These are phyloP conservation scores for Paramormyrops kingsleyae DNA, from an alignment of 2,113 vertebrate species.

Conservation along the genomic window DNA sequence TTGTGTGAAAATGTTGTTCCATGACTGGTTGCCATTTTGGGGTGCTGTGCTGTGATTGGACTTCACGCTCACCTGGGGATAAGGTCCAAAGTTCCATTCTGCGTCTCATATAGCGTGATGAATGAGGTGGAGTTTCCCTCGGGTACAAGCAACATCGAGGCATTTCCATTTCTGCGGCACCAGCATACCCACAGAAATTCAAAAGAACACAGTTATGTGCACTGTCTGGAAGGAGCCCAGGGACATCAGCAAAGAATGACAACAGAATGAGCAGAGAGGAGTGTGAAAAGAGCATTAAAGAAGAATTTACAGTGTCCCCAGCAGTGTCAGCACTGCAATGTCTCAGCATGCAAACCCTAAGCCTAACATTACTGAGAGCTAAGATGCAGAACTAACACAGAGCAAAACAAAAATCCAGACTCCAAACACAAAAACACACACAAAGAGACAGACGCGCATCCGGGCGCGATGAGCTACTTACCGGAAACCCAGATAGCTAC, in stretches of 20 bases:
- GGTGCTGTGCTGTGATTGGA: background rate
- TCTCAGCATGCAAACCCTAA: background rate
- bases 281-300: background rate
- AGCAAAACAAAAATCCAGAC: background rate
- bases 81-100: conserved; percentile 50
- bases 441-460: background rate
- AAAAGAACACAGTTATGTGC: background rate
- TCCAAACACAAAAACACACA: background rate
- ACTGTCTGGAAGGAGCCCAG: background rate
- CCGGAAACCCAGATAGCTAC: conserved; percentile 73
- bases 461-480: conserved; percentile 32
- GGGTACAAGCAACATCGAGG: conserved; percentile 29
- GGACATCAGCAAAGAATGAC: background rate
- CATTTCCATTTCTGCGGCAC: conserved; percentile 55
- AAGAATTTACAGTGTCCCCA: background rate
- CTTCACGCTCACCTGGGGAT: conserved; percentile 41
- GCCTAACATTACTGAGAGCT: background rate
- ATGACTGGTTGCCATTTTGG: background rate
- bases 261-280: background rate
- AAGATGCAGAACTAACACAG: background rate
- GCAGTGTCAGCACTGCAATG: background rate
- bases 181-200: background rate
- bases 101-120: conserved; percentile 44
- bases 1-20: background rate
- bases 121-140: conserved; percentile 57